These are phyloP conservation scores for Buteo buteo DNA, from an alignment of 2,113 vertebrate species.

Conservation along the genomic window DNA sequence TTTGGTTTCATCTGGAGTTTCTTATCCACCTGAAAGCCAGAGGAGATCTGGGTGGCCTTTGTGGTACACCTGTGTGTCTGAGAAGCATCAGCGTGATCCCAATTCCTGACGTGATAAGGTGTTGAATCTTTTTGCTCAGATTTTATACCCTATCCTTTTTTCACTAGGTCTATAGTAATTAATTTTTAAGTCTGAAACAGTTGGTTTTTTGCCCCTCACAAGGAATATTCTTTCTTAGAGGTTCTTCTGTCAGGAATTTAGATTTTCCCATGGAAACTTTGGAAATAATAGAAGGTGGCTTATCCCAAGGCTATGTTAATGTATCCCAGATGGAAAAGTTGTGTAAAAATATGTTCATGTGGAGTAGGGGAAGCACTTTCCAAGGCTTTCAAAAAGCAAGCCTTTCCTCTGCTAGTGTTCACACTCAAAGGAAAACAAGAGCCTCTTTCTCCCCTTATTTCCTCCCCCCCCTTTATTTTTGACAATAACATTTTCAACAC, in stretches of 20 bases:
- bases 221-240: neutral
- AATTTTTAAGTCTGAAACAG: neutral
- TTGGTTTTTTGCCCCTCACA: neutral
- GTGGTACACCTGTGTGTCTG: neutral
- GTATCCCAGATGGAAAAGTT: neutral
- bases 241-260: neutral
- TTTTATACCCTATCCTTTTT: neutral
- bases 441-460: neutral
- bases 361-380: neutral
- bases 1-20: neutral
- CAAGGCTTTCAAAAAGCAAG: neutral
- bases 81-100: neutral
- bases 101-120: accelerated
- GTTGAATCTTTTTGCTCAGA: neutral
- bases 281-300: neutral
- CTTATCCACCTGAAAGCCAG: neutral
- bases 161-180: neutral
- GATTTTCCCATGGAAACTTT: neutral
- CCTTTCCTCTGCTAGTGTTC: neutral
- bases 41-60: neutral
- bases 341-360: accelerated
- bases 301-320: neutral
- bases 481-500: neutral
- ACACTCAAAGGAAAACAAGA: neutral
- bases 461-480: neutral